Evolutionary conservation across 53 echinoderm and acorn worm species (phyloP).

Genomic region (Arbacia lixula): DNA sequence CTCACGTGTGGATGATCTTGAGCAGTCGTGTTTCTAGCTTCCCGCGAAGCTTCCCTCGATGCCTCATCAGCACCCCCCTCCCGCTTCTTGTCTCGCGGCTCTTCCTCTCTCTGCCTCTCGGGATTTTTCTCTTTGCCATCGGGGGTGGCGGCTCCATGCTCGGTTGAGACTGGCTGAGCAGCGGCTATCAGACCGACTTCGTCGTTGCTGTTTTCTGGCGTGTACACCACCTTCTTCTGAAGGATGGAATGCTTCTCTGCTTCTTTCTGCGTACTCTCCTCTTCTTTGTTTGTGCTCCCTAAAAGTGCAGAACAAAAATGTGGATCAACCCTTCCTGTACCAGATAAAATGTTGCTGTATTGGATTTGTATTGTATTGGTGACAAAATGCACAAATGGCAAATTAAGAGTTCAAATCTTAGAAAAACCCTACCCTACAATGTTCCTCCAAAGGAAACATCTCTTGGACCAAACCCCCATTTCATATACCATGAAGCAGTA

Average conservation of each 20-base stretch:
- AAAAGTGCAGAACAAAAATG: too few species aligned
- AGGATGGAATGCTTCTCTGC: neutral
- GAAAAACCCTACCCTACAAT: too few species aligned
- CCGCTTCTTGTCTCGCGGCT: neutral
- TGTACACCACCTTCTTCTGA: neutral
- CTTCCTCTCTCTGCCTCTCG: neutral
- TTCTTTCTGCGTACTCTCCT: too few species aligned
- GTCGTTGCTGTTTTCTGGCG: neutral
- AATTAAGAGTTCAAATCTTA: too few species aligned
- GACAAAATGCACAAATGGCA: too few species aligned
- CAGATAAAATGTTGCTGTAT: too few species aligned
- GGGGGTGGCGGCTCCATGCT: neutral
- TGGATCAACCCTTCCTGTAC: too few species aligned
- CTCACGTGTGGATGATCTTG: conserved; percentile 64
- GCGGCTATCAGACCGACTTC: neutral
- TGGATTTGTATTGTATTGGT: too few species aligned
- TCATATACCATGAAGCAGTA: too few species aligned
- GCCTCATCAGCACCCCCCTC: neutral
- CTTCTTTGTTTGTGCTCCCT: too few species aligned
- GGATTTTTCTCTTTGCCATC: neutral
- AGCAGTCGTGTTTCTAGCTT: neutral
- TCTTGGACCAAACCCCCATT: too few species aligned
- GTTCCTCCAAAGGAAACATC: too few species aligned
- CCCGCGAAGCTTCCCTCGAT: neutral
- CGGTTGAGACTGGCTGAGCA: conserved; percentile 1